Percentiles rank a stretch among this genome's conserved stretches.
Conservation (phyloP, 1,140 invertebrate species). For the Plutomurus gul region DNA sequence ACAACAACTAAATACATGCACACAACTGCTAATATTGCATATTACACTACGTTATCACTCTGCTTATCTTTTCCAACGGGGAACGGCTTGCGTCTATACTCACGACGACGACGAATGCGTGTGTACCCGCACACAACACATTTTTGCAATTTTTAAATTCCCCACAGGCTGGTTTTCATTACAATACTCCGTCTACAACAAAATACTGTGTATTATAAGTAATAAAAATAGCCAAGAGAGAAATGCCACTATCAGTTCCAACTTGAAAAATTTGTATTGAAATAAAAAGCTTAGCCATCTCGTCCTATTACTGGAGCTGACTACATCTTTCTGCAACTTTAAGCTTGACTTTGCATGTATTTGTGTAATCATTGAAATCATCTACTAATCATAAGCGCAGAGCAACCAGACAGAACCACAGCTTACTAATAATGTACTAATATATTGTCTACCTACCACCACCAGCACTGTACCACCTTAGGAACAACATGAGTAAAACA, state of each 20-base stretch:
- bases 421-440: background rate
- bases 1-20: constrained; percentile 21
- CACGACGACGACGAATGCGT: background rate
- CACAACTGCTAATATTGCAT: constrained; percentile 21
- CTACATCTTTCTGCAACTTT: constrained; percentile 18
- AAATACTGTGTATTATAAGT: no score
- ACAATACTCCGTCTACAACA: no score
- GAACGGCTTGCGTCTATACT: constrained; percentile 13
- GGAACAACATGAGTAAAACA: no score
- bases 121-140: background rate
- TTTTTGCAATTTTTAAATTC: constrained; percentile 8
- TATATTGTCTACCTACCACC: background rate
- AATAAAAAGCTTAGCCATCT: no score
- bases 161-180: no score
- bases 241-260: no score
- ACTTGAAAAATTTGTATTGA: no score
- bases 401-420: background rate
- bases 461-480: no score
- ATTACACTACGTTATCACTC: constrained; percentile 7
- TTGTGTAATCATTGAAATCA: constrained; percentile 3
- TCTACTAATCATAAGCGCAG: background rate
- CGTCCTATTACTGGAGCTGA: constrained; percentile 9
- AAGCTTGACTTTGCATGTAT: background rate
- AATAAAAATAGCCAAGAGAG: no score
- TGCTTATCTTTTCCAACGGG: constrained; percentile 13